Evolutionary conservation across 2,113 vertebrate species (phyloP), one percentile per base, ranked within the genome.

Genomic region (Rhegmatorhina hoffmannsi): DNA sequence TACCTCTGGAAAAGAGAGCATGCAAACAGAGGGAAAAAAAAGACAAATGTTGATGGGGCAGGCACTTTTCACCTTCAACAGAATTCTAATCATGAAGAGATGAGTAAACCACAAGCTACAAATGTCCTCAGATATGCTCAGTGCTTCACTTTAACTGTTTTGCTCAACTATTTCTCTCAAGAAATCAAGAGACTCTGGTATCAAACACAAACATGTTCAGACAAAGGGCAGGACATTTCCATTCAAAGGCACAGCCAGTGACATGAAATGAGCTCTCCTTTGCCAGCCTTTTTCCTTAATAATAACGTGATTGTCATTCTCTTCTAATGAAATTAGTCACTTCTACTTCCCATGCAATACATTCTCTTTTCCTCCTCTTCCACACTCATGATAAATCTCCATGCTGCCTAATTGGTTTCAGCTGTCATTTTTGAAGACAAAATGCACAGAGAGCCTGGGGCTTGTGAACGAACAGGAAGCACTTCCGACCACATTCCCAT

Each of bases 391-490:
- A 97, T 95, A 94, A 97, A 96, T 77, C 95, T 97, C 66, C 88
- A 94, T 55, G 98, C 95, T 97, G 87, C 84, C 91, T 98, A 98
- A 98, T 96, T 97, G 95, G 95, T 97, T 98, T 96, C 96, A 98
- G 96, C 95, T 98, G 96, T 98, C 97, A 98, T 96, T 97, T 98
- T 67, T 96, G 90, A 97, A 95, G 89, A 89, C 68, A 95, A 95
- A 97, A 95, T 46, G 78, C 82, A 97, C 3, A 8, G 93, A 95
- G 91, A 97, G 96, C 98, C 98, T 21, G 87, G 59, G 97, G 98
- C 97, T 97, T 89, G 70, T 82, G 73, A 97, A 89, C 85, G 91
- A 96, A 95, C 87, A 97, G 96, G 96, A 98, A 98, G 96, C 87
- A 96, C 95, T 98, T 97, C 96, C 95, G 97, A 93, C 85, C 55